Evolutionary conservation across 1,140 invertebrate species (phyloP).

Genomic region (Notospermus geniculatus): DNA sequence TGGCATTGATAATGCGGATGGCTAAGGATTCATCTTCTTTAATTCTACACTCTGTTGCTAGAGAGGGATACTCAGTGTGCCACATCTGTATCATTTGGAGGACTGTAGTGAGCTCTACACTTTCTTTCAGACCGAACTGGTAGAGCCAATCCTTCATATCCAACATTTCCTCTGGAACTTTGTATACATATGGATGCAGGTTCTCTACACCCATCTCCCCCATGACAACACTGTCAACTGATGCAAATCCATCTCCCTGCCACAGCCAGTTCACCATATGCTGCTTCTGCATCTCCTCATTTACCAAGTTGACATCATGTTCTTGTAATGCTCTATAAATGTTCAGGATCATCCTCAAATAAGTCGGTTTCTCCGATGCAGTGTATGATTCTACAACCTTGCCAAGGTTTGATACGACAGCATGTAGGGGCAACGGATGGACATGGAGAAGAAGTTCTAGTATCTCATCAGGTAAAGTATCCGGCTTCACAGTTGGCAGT

Average conservation of each 20-base stretch:
- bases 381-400: slow-evolving; percentile 4
- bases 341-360: neutral
- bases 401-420: neutral
- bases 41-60: too few relatives aligned
- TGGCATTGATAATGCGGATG: neutral
- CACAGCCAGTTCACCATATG: slow-evolving; percentile 20
- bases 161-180: slow-evolving; percentile 16
- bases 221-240: slow-evolving; percentile 14
- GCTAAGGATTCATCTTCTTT: too few relatives aligned
- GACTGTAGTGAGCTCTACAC: neutral
- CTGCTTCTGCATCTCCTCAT: neutral
- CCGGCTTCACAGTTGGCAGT: too few relatives aligned
- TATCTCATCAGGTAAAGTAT: too few relatives aligned
- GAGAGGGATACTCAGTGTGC: neutral
- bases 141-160: slow-evolving; percentile 12
- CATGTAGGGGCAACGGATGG: too few relatives aligned
- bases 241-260: slow-evolving; percentile 22
- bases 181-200: slow-evolving; percentile 24
- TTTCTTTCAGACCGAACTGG: neutral
- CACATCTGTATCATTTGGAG: neutral
- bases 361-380: neutral
- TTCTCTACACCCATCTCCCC: slow-evolving; percentile 4
- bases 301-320: neutral
- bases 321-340: neutral
- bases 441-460: too few relatives aligned